These are phyloP conservation scores for Galerucella nymphaeae DNA, from an alignment of 2,888 invertebrate species.

Conservation along the genomic window DNA sequence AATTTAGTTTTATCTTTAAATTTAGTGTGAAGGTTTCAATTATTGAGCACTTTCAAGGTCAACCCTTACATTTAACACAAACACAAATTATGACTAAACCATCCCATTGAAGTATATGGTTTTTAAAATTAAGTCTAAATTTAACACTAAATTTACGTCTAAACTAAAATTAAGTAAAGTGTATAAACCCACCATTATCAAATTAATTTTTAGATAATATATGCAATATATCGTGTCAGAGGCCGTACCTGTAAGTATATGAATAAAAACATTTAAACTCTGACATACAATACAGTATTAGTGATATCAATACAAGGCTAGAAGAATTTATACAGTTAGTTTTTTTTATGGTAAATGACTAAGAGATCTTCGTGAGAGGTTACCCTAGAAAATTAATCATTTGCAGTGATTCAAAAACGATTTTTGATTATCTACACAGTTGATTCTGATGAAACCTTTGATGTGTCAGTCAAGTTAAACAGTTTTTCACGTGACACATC, in stretches of 20 bases:
- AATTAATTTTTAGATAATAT: background rate
- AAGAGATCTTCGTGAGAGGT: slow-evolving; percentile 26
- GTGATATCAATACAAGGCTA: slow-evolving; percentile 23
- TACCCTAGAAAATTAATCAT: slow-evolving; percentile 26
- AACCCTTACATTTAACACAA: too few relatives aligned
- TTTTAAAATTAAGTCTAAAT: too few relatives aligned
- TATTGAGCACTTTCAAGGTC: too few relatives aligned
- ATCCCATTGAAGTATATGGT: too few relatives aligned
- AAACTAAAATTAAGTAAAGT: too few relatives aligned
- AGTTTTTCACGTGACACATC: slow-evolving; percentile 8
- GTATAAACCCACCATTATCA: too few relatives aligned
- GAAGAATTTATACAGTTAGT: slow-evolving; percentile 16
- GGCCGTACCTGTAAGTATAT: background rate
- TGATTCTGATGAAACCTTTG: slow-evolving; percentile 13
- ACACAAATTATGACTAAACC: too few relatives aligned
- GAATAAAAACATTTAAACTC: background rate
- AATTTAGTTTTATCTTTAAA: too few relatives aligned
- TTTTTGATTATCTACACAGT: slow-evolving; percentile 8
- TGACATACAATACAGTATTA: background rate
- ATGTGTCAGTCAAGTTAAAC: slow-evolving; percentile 9
- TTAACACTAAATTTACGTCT: too few relatives aligned
- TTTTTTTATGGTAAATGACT: slow-evolving; percentile 22
- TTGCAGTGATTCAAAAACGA: slow-evolving; percentile 23
- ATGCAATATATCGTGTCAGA: too few relatives aligned
- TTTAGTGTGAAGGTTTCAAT: too few relatives aligned